Percentiles rank a stretch among this genome's conserved stretches.
phyloP scores from a whole-genome alignment of 2,113 vertebrate species.

The Rattus rattus region DNA sequence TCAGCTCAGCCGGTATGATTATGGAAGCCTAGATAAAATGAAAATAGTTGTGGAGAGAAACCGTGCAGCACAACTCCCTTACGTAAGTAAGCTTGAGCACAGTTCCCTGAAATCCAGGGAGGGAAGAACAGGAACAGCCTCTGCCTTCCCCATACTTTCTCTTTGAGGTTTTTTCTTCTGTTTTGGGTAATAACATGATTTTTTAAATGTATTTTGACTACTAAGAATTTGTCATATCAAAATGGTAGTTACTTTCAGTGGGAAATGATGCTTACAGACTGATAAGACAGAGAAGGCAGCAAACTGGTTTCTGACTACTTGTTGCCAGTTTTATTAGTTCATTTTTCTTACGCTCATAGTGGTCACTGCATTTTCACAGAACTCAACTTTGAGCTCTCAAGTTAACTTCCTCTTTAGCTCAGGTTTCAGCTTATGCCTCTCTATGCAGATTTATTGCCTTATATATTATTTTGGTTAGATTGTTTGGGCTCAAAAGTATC shows the following conservation, averaged over 20 bases:
- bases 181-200: slow-evolving; percentile 7
- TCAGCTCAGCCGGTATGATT: slow-evolving; percentile 92
- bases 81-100: slow-evolving; percentile 85
- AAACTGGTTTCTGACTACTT: background rate
- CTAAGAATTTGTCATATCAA: background rate
- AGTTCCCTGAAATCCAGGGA: background rate
- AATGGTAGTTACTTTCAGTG: background rate
- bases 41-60: slow-evolving; percentile 89
- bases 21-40: slow-evolving; percentile 87
- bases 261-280: background rate
- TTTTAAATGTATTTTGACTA: background rate
- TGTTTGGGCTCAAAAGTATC: background rate
- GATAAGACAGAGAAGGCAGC: background rate
- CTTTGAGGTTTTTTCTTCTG: background rate
- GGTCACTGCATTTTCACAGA: slow-evolving; percentile 20
- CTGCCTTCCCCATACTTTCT: background rate
- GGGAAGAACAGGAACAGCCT: background rate
- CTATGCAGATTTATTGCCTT: background rate
- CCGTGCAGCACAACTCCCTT: slow-evolving; percentile 87
- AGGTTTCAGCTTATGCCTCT: background rate
- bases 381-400: slow-evolving; percentile 36
- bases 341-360: background rate
- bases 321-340: background rate
- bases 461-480: background rate
- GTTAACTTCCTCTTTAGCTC: background rate